Percentiles rank a stretch among this genome's conserved stretches.
phyloP scores from a whole-genome alignment of 2,797 vertebrate species.

The Enteromius fasciolatus region DNA sequence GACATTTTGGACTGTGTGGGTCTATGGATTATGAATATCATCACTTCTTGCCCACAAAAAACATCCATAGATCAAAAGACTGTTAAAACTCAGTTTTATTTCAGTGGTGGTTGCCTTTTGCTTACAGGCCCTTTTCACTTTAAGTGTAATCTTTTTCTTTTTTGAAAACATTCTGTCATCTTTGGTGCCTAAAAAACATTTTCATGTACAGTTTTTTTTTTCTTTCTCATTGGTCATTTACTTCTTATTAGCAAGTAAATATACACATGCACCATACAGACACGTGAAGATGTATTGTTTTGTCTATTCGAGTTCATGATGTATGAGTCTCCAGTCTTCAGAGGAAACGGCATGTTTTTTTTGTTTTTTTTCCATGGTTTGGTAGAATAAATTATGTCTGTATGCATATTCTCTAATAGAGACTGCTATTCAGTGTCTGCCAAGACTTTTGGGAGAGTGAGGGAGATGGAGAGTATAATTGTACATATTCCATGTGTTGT shows the following conservation, averaged over 20 bases:
- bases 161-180: slow-evolving; percentile 12
- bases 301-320: slow-evolving; percentile 22
- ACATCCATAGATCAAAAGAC: neutral
- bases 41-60: neutral
- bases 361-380: slow-evolving; percentile 12
- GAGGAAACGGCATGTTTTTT: slow-evolving; percentile 15
- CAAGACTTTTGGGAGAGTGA: slow-evolving; percentile 35
- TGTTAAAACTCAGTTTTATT: slow-evolving; percentile 44
- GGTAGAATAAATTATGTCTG: slow-evolving; percentile 44
- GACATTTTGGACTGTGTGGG: slow-evolving; percentile 24
- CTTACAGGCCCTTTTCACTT: slow-evolving; percentile 33
- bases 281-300: slow-evolving; percentile 42
- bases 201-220: neutral
- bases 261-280: slow-evolving; percentile 31
- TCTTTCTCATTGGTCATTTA: slow-evolving; percentile 5
- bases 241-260: slow-evolving; percentile 27
- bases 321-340: slow-evolving; percentile 8
- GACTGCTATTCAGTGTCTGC: slow-evolving; percentile 42
- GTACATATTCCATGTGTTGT: slow-evolving; percentile 60
- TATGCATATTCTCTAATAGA: slow-evolving; percentile 49
- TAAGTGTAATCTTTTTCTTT: slow-evolving; percentile 20
- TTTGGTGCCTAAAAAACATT: slow-evolving; percentile 36
- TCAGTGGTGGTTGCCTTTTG: slow-evolving; percentile 33
- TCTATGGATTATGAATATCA: neutral
- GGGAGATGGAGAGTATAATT: slow-evolving; percentile 47